Evolutionary conservation across 2,113 vertebrate species (phyloP).

Genomic region (Coryphaenoides rupestris): DNA sequence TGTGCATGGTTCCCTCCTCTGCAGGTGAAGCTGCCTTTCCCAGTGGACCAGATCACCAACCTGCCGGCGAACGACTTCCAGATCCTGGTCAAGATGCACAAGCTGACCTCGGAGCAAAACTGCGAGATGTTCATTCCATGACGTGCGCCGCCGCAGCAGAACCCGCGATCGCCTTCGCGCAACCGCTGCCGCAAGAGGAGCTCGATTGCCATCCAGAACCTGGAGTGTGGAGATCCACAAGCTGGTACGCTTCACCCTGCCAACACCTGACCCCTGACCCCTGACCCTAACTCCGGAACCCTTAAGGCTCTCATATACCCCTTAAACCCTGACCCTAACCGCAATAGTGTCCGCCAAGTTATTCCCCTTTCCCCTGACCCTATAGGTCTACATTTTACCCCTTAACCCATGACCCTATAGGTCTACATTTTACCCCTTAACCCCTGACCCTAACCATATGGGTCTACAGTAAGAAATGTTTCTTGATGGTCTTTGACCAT

Average conservation of each 20-base stretch:
- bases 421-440: too few species aligned
- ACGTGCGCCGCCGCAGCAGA: constrained; percentile 90
- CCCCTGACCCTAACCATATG: too few species aligned
- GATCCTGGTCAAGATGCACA: constrained; percentile 98
- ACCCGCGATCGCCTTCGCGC: constrained; percentile 93
- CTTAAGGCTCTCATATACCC: too few species aligned
- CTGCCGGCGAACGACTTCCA: constrained; percentile 96
- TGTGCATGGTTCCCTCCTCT: constrained; percentile 12
- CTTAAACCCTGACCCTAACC: too few species aligned
- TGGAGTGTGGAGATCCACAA: constrained; percentile 92
- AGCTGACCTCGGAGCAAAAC: constrained; percentile 92
- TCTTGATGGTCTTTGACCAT: too few species aligned
- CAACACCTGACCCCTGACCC: too few species aligned
- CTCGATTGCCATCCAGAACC: constrained; percentile 96
- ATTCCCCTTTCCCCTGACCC: too few species aligned
- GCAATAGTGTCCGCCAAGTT: too few species aligned
- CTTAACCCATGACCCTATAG: too few species aligned
- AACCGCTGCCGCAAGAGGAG: constrained; percentile 93
- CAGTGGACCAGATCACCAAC: constrained; percentile 94
- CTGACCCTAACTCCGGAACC: too few species aligned
- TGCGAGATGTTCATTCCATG: constrained; percentile 92
- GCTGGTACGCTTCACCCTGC: constrained; percentile 66
- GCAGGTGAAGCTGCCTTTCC: constrained; percentile 94
- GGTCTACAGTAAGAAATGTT: too few species aligned
- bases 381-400: too few species aligned